Percentiles rank a stretch among this genome's conserved stretches.
These are phyloP conservation scores for Clepsis dumicolana DNA, from an alignment of 2,888 invertebrate genomes.

Conservation along the genomic window DNA sequence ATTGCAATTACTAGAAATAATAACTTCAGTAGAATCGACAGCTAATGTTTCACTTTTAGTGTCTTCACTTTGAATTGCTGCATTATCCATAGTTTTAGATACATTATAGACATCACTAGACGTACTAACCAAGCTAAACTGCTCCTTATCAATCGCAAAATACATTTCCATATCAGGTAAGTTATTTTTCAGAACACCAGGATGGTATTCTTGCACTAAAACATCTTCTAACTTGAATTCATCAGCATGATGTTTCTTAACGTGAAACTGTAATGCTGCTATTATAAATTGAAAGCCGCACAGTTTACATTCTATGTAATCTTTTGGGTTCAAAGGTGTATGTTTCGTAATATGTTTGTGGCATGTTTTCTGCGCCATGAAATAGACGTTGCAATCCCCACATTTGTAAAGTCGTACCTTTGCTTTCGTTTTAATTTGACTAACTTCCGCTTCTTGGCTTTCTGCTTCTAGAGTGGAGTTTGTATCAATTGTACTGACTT, in stretches of 20 bases:
- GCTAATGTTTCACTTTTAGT: background rate
- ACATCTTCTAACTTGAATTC: slow-evolving; percentile 57
- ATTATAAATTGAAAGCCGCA: slow-evolving; percentile 65
- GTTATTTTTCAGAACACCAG: slow-evolving; percentile 1
- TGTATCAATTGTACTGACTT: background rate
- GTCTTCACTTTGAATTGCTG: slow-evolving; percentile 8
- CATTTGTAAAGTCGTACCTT: slow-evolving; percentile 54
- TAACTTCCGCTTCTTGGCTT: slow-evolving; percentile 1
- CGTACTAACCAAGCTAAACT: slow-evolving; percentile 26
- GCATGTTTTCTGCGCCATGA: slow-evolving; percentile 54
- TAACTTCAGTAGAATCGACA: slow-evolving; percentile 15
- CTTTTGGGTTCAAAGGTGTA: slow-evolving; percentile 54
- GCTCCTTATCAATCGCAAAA: slow-evolving; percentile 34
- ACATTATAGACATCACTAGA: slow-evolving; percentile 28
- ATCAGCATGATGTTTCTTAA: slow-evolving; percentile 56
- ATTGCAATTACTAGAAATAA: slow-evolving; percentile 9
- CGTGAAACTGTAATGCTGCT: slow-evolving; percentile 57
- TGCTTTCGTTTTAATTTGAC: background rate
- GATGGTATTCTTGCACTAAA: slow-evolving; percentile 31
- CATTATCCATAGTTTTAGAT: background rate
- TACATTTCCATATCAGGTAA: slow-evolving; percentile 22
- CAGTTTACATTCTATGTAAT: slow-evolving; percentile 67
- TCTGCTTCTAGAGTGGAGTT: slow-evolving; percentile 7
- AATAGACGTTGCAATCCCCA: slow-evolving; percentile 63
- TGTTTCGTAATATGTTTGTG: slow-evolving; percentile 58